Conservation (phyloP, 1,140 invertebrate species). For the Pseudachorutes palmiensis region DNA sequence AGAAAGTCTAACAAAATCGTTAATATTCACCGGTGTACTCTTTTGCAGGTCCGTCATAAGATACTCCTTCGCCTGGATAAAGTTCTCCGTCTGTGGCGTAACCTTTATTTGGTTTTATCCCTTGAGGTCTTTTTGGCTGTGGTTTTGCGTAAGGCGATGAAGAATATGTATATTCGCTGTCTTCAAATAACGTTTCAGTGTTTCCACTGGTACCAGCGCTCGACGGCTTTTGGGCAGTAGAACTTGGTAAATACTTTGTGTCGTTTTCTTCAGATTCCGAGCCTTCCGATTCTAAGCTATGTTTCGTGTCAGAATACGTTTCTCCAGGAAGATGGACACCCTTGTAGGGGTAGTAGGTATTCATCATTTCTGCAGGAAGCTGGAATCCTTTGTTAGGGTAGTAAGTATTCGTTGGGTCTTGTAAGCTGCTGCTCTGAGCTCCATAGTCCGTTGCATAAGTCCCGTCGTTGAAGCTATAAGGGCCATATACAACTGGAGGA, state of each 20-base stretch:
- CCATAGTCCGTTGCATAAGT: not conserved
- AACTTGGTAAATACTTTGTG: no score
- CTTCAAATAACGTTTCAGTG: not conserved
- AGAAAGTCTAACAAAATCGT: not conserved
- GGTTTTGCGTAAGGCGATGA: slow-evolving; percentile 1
- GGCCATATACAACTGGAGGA: not conserved
- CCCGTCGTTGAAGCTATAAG: not conserved
- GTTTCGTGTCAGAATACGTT: not conserved
- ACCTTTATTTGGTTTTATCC: no score
- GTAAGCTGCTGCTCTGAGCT: not conserved
- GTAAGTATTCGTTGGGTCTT: not conserved
- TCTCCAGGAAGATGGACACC: not conserved
- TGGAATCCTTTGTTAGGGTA: no score
- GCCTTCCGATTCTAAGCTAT: no score
- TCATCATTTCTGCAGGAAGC: no score
- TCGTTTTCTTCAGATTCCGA: no score
- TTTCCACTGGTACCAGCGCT: not conserved
- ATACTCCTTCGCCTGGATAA: not conserved
- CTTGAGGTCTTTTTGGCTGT: not conserved
- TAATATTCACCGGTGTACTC: slow-evolving; percentile 2
- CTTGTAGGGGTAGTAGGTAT: not conserved
- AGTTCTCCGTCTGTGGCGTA: no score
- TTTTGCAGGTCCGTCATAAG: slow-evolving; percentile 1
- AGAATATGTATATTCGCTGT: not conserved
- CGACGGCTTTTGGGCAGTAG: no score